A percentile compares a stretch with the other conserved stretches of the same genome.
These are phyloP conservation scores for Jaculus jaculus DNA, from an alignment of 2,113 vertebrate genomes.

Conservation along the genomic window DNA sequence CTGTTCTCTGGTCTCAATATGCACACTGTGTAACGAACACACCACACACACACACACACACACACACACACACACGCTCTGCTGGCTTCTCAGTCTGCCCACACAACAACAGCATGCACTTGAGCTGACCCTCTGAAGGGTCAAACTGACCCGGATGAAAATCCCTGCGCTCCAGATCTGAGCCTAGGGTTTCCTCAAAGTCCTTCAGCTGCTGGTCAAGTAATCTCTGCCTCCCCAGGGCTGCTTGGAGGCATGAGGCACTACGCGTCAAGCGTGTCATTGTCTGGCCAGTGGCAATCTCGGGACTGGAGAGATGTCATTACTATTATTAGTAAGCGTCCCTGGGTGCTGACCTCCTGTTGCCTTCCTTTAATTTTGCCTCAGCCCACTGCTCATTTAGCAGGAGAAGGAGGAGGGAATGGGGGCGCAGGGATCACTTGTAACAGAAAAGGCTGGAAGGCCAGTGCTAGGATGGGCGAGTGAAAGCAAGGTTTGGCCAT, in stretches of 20 bases:
- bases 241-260: background rate
- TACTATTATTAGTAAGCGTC: background rate
- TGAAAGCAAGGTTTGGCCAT: background rate
- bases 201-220: background rate
- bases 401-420: background rate
- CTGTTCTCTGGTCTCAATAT: too few species aligned
- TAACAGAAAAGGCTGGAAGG: background rate
- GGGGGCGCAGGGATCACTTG: background rate
- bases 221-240: background rate
- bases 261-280: background rate
- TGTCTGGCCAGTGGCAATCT: background rate
- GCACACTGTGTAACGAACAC: too few species aligned
- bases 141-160: background rate
- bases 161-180: background rate
- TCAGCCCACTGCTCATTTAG: background rate
- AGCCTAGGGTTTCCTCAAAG: background rate
- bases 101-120: background rate
- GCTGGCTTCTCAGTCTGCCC: background rate
- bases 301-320: background rate
- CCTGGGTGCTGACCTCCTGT: background rate
- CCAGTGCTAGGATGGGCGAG: background rate
- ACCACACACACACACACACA: too few species aligned
- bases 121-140: background rate
- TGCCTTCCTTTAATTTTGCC: constrained; percentile 15
- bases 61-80: background rate